Percentiles rank a stretch among this genome's conserved stretches.
Conservation (phyloP, 2,113 vertebrate genomes). For the Calyptommatus sinebrachiatus region DNA sequence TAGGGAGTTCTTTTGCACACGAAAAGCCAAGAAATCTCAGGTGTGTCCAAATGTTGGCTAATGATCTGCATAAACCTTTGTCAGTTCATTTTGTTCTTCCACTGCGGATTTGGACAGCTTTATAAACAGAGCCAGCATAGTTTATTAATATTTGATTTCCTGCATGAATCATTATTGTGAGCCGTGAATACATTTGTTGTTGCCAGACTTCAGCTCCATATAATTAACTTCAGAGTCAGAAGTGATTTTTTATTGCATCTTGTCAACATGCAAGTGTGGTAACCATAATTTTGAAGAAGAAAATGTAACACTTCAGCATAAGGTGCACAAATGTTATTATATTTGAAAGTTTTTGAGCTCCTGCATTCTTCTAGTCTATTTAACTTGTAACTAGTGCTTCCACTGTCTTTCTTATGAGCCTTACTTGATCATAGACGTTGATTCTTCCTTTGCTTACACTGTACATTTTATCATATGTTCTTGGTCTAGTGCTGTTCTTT, state of each 20-base stretch:
- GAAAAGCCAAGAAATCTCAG: too few species aligned
- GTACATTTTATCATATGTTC: background rate
- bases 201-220: conserved; percentile 4
- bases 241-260: background rate
- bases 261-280: background rate
- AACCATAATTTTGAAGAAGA: background rate
- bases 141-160: conserved; percentile 10
- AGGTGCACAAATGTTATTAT: background rate
- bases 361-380: background rate
- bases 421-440: background rate
- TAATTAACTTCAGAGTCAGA: conserved; percentile 16
- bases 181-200: background rate
- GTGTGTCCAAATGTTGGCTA: too few species aligned
- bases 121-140: background rate
- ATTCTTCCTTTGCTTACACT: too few species aligned
- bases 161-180: conserved; percentile 4
- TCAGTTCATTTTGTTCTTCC: conserved; percentile 3
- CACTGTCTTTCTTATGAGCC: background rate
- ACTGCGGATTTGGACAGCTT: background rate
- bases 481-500: background rate
- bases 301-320: conserved; percentile 4
- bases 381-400: background rate
- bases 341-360: background rate
- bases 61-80: background rate
- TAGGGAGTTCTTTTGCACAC: too few species aligned